phyloP scores from a whole-genome alignment of 1,140 invertebrate species.

The Nomia melanderi region DNA sequence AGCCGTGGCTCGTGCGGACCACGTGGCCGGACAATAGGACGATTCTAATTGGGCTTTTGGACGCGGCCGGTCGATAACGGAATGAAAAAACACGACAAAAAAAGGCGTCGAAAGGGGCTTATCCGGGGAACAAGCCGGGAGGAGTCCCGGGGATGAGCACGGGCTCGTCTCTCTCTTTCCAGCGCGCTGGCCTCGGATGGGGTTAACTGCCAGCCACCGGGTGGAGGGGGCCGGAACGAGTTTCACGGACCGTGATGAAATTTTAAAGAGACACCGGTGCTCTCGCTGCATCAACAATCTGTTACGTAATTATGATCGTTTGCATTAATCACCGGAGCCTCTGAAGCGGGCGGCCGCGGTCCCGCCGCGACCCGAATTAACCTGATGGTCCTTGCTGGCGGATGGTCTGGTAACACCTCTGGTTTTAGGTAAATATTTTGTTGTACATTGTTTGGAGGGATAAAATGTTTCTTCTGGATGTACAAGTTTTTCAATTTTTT shows the following conservation, averaged over 20 bases:
- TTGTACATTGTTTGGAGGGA: no score
- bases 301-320: conserved; percentile 50
- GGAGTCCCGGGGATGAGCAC: conserved; percentile 49
- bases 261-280: conserved; percentile 62
- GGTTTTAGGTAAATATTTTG: no score
- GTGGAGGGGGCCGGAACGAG: conserved; percentile 21
- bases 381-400: neutral
- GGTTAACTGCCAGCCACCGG: conserved; percentile 55
- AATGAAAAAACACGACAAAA: conserved; percentile 56
- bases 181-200: conserved; percentile 44
- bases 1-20: conserved; percentile 72
- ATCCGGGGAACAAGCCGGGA: conserved; percentile 51
- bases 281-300: conserved; percentile 31
- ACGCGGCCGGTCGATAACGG: conserved; percentile 53
- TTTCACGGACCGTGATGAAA: conserved; percentile 65
- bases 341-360: neutral
- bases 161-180: conserved; percentile 24
- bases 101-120: conserved; percentile 69
- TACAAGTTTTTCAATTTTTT: no score
- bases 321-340: conserved; percentile 38
- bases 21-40: conserved; percentile 76
- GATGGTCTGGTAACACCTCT: no score
- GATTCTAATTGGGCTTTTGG: conserved; percentile 76
- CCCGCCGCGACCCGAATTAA: conserved; percentile 1
- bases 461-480: no score